Evolutionary conservation across 2,888 invertebrate species (phyloP).

Genomic region (Polyommatus iphigenia): DNA sequence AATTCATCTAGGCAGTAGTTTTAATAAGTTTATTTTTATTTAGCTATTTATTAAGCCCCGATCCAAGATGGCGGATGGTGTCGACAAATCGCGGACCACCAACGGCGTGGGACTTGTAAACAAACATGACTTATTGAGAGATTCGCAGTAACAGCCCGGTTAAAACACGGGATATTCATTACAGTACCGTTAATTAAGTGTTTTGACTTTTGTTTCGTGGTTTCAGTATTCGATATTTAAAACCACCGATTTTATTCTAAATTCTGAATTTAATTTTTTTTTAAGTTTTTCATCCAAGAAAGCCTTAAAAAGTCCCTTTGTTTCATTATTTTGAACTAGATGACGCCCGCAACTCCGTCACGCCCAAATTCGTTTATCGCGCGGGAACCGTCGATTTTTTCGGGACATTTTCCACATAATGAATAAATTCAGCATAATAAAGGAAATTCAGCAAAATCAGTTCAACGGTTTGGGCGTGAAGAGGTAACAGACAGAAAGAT

Average conservation of each 20-base stretch:
- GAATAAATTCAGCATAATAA: too few relatives aligned
- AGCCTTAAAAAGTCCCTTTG: too few relatives aligned
- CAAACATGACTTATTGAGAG: constrained; percentile 16
- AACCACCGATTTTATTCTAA: not conserved
- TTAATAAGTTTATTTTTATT: not conserved
- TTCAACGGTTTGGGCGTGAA: too few relatives aligned
- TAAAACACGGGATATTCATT: not conserved
- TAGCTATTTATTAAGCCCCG: not conserved
- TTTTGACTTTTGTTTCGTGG: not conserved
- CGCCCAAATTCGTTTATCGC: too few relatives aligned
- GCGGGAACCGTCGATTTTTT: too few relatives aligned
- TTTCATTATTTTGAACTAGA: too few relatives aligned
- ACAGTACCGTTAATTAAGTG: not conserved
- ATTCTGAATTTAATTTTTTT: too few relatives aligned
- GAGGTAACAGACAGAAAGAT: too few relatives aligned
- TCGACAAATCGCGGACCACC: constrained; percentile 13
- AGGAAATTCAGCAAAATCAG: too few relatives aligned
- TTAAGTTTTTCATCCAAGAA: too few relatives aligned
- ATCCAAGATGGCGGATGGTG: not conserved
- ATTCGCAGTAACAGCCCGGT: not conserved
- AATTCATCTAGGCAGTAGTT: not conserved
- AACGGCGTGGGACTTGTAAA: constrained; percentile 11
- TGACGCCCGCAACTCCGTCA: too few relatives aligned
- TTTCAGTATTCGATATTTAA: not conserved
- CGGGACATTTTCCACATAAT: too few relatives aligned